Base-by-base conservation (phyloP, 30 jellyfish, hydroid and myxozoan genomes). In the Cassiopea andromeda region DNA sequence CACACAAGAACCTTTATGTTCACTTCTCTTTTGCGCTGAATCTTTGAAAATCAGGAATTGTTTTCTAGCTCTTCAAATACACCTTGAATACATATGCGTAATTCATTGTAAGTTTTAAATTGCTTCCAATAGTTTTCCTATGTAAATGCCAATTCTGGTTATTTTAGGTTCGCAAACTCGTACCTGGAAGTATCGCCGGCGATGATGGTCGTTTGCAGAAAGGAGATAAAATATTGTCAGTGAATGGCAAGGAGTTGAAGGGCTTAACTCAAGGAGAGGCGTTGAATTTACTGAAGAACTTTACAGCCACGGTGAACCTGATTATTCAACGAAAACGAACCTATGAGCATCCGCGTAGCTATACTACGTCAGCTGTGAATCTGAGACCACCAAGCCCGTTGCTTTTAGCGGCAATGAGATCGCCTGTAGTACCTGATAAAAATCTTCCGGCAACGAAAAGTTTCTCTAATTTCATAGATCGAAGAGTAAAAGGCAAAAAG, bases 181-280 rank as follows among this genome's bases (percentile, higher is more conserved):
- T 96, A 19, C 94, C 97, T 46, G 99, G 97, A 10, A 91, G 99
- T 87, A 75, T 91, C 9, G 99, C 99, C 6, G 94, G 90, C 9
- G 85, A 81, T 44, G 99, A 89, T 77, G 97, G 97, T n/a, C 94
- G 97, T 14, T 71, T 96, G 47, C 49, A 7, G 69, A 66, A 75
- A 38, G 97, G 80, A 13, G 99, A 96, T 79, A 70, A 77, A 50
- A 92, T 96, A 70, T 46, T 75, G 77, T 46, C 97, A 9, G 94
- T 96, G 18, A 96, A 96, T 59, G 97, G 97, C 16, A 85, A 82
- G 57, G 83, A 82, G 7, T 75, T 96, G 82, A 77, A 75, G 46
- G 99, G 98, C 18, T 68, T 80, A 58, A 84, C 95, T 10, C 98
- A 92, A 69, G 97, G 94, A 8, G 97, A 96, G 48, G 99, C 99